Base-by-base conservation (phyloP, 2,797 vertebrate genomes). In the Yasuhikotakia modesta region DNA sequence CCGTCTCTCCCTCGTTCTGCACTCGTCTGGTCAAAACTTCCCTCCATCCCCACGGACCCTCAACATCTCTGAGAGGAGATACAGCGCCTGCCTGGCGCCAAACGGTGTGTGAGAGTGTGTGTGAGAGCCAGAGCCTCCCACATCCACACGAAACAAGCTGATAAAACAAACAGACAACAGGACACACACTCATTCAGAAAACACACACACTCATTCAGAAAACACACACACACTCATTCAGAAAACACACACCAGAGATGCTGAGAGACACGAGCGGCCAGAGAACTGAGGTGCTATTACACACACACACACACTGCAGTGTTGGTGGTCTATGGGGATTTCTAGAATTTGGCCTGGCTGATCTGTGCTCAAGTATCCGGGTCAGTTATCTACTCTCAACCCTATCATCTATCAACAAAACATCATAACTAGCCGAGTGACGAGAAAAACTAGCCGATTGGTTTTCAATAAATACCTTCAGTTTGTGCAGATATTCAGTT, bases 281-380 rank as follows among this genome's bases (percentile, higher is more conserved):
- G 21, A 63, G 60, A 65, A 16, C 43, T 46, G 65, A 0, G 4
- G 39, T 22, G 39, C 27, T 61, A 69, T 77, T 55, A 76, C 46
- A 69, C 65, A 76, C 61, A 75, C 90, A 55, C 93, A 96, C 96
- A 97, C 94, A 98, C 94, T 92, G 94, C 94, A 96, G 95, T 97
- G 96, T 98, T 91, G 90, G 93, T 91, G 91, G 95, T 97, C 97
- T 96, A 92, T 91, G 91, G 97, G 96, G 97, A 98, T 95, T 98
- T 99, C 90, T 90, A 97, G 95, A 96, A 97, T 98, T 95, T 97
- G 96, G 95, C 95, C 95, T 94, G 87, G 90, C 93, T 95, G 95
- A 95, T 96, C 95, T 92, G 93, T 79, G 55, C 83, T 82, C 78
- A 13, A 92, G 94, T 93, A 95, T 97, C 94, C 93, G 94, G 95